phyloP scores from a whole-genome alignment of 2,888 invertebrate genomes.

The Drosophila diplacantha region DNA sequence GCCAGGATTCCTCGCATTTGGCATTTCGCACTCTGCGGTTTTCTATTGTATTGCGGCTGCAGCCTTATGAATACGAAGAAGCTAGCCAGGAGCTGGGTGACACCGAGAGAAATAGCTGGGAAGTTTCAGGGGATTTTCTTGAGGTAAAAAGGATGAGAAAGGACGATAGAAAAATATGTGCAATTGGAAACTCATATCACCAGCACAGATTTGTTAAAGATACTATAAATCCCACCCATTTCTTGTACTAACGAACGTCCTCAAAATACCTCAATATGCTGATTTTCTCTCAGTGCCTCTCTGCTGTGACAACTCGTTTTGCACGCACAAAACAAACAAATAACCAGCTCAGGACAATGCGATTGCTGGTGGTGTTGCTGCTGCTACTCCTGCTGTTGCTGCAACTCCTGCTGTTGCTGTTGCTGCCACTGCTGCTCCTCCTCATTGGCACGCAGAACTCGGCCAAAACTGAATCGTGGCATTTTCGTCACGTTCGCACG shows the following conservation, averaged over 20 bases:
- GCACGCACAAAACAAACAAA: constrained; percentile 38
- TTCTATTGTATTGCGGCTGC: constrained; percentile 22
- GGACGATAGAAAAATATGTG: too few species aligned
- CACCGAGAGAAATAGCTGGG: not conserved
- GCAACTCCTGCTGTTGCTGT: not conserved
- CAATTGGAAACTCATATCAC: too few species aligned
- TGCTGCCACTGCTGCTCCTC: constrained; percentile 3
- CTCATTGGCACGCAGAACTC: constrained; percentile 38
- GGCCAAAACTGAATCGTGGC: constrained; percentile 61
- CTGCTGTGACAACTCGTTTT: constrained; percentile 6
- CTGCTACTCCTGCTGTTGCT: constrained; percentile 15
- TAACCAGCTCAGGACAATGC: constrained; percentile 31
- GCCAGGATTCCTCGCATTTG: constrained; percentile 21
- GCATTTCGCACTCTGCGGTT: constrained; percentile 18
- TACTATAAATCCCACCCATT: too few species aligned
- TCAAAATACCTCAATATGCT: too few species aligned
- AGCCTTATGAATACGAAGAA: constrained; percentile 30
- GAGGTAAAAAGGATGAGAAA: too few species aligned
- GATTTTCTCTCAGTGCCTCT: constrained; percentile 6
- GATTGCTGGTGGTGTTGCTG: constrained; percentile 17
- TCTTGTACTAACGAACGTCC: too few species aligned
- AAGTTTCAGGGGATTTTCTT: not conserved
- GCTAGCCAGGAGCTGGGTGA: not conserved
- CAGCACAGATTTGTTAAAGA: too few species aligned
- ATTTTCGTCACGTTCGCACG: constrained; percentile 72